phyloP scores from a whole-genome alignment of 2,113 vertebrate genomes.

The Myiopsitta monachus region DNA sequence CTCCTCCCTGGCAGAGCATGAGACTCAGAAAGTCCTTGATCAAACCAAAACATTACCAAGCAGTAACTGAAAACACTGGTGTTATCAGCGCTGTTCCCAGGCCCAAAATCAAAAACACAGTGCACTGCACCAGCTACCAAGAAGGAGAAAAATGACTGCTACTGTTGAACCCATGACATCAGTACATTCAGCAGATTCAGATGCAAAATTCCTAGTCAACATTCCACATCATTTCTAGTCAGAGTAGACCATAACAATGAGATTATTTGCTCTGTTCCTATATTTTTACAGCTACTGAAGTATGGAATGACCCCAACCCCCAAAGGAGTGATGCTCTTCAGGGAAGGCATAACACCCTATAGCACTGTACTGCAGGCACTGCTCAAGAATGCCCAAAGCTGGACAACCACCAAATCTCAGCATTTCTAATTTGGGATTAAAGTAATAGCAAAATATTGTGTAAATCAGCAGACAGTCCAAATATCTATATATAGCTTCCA shows the following conservation, averaged over 20 bases:
- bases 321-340: neutral
- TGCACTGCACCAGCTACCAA: too few relatives aligned
- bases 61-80: too few relatives aligned
- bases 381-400: neutral
- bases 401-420: neutral
- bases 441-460: neutral
- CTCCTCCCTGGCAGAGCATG: too few relatives aligned
- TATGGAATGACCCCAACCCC: neutral
- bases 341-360: neutral
- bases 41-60: too few relatives aligned
- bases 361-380: neutral
- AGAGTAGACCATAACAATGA: neutral
- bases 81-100: too few relatives aligned
- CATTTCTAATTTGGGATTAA: neutral
- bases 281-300: neutral
- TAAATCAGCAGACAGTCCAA: neutral
- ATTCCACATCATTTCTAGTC: neutral
- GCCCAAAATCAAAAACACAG: too few relatives aligned
- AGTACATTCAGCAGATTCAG: neutral
- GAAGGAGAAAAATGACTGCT: too few relatives aligned
- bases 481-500: neutral
- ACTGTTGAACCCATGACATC: too few relatives aligned
- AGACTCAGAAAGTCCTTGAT: too few relatives aligned
- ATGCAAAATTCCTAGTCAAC: neutral
- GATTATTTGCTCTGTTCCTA: neutral